Conservation (phyloP, 2,888 invertebrate genomes). For the Drosophila niveifrons region DNA sequence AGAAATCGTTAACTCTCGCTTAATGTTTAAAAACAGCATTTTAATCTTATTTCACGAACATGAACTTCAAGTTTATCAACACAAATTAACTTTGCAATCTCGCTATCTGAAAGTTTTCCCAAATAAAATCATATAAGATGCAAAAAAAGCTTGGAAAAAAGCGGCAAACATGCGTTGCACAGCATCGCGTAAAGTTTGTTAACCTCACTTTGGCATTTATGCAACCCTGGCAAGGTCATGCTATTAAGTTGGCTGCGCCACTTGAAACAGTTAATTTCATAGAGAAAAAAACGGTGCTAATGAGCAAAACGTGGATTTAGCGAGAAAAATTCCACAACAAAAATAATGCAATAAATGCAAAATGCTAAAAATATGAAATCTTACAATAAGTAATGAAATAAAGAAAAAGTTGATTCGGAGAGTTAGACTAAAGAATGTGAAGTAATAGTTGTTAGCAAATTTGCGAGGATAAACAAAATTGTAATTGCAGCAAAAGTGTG, state of each 20-base stretch:
- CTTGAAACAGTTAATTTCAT: conserved; percentile 3
- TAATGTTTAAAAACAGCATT: background rate
- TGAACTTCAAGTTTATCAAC: no score
- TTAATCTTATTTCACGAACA: no score
- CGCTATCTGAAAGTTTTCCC: no score
- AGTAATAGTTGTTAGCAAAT: no score
- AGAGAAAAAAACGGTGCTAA: background rate
- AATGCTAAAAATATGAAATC: background rate
- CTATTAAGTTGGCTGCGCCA: conserved; percentile 14
- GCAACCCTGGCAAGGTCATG: conserved; percentile 20
- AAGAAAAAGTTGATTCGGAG: no score
- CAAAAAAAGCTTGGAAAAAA: background rate
- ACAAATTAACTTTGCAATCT: no score
- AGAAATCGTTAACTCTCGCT: background rate
- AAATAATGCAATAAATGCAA: background rate
- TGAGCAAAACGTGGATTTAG: background rate
- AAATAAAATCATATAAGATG: background rate
- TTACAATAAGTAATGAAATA: background rate
- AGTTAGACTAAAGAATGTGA: no score
- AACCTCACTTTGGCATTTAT: conserved; percentile 10
- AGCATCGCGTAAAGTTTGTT: conserved; percentile 11
- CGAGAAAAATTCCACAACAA: background rate
- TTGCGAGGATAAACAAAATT: no score
- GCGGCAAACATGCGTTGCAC: background rate
- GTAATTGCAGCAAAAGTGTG: background rate